Evolutionary conservation across 2,888 invertebrate genomes (phyloP), one percentile per base, ranked within the genome.

Genomic region (Rambutsinella grinnellia): DNA sequence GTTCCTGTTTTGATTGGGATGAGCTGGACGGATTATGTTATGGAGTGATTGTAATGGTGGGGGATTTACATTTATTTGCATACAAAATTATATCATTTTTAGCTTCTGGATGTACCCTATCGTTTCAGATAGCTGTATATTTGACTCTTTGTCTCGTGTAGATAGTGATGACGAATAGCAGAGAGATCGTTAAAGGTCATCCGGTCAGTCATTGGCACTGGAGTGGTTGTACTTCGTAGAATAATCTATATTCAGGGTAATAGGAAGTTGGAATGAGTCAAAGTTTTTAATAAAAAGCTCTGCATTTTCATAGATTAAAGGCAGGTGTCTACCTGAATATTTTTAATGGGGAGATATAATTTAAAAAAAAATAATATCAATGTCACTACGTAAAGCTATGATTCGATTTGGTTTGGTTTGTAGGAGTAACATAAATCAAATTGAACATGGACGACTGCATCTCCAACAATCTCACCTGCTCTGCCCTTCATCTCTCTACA

Each of bases 351-450:
- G n/a, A n/a, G n/a, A n/a, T n/a, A n/a, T n/a, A n/a, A n/a, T n/a
- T n/a, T n/a, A n/a, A n/a, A n/a, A n/a, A n/a, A n/a, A n/a, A n/a
- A n/a, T n/a, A n/a, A n/a, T n/a, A n/a, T n/a, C n/a, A n/a, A n/a
- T n/a, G n/a, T n/a, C n/a, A n/a, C n/a, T n/a, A n/a, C n/a, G n/a
- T n/a, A n/a, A n/a, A n/a, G 24, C 51, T 44, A 19, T 13, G 63
- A 63, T 57, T 56, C 26, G 46, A 66, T 72, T 72, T 44, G 72
- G 46, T 66, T 72, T 66, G 72, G 66, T 57, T 72, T 72, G 65
- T 53, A 58, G 72, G 24, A 36, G 17, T 26, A 53, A 8, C 47
- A 57, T 1, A 65, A 28, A 53, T 69, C 54, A 61, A 54, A 61
- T 69, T 61, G 54, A 61, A 44, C 36, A 8, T 36, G 36, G 36